phyloP scores from a whole-genome alignment of 1,140 invertebrate genomes.

The Idris sp. region DNA sequence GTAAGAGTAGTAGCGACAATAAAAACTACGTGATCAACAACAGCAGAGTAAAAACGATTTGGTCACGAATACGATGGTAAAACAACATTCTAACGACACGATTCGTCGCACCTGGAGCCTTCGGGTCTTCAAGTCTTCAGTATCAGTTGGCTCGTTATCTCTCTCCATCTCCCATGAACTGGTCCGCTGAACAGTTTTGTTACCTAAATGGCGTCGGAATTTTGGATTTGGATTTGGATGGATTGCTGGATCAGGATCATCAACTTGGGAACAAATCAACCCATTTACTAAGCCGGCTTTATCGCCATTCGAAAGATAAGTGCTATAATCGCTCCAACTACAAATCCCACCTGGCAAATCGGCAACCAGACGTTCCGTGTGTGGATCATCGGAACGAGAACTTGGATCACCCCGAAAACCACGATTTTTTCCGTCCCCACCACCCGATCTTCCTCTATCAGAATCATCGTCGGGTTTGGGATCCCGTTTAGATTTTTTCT shows the following conservation, averaged over 20 bases:
- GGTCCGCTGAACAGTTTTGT: constrained; percentile 64
- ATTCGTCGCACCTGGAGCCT: constrained; percentile 76
- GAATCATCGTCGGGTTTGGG: constrained; percentile 80
- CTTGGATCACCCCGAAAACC: constrained; percentile 5
- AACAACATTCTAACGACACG: constrained; percentile 62
- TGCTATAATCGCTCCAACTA: constrained; percentile 90
- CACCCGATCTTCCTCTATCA: constrained; percentile 80
- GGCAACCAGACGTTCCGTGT: constrained; percentile 84
- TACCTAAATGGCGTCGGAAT: constrained; percentile 78
- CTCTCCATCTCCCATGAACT: constrained; percentile 66
- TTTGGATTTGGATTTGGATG: constrained; percentile 48
- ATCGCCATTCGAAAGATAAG: constrained; percentile 81
- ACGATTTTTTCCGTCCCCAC: constrained; percentile 69
- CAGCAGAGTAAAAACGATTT: constrained; percentile 52
- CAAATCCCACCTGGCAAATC: constrained; percentile 87
- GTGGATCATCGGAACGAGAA: constrained; percentile 64
- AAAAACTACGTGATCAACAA: constrained; percentile 55
- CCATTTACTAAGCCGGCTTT: constrained; percentile 60
- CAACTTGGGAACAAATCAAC: constrained; percentile 40
- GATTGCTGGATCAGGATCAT: constrained; percentile 47
- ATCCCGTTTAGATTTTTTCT: no score
- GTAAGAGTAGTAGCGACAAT: constrained; percentile 47
- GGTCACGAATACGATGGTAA: constrained; percentile 47
- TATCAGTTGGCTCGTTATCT: constrained; percentile 62
- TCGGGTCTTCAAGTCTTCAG: constrained; percentile 62